A percentile compares a stretch with the other conserved stretches of the same genome.
These are phyloP conservation scores for Encarsia formosa DNA, from an alignment of 2,888 invertebrate genomes.

Conservation along the genomic window DNA sequence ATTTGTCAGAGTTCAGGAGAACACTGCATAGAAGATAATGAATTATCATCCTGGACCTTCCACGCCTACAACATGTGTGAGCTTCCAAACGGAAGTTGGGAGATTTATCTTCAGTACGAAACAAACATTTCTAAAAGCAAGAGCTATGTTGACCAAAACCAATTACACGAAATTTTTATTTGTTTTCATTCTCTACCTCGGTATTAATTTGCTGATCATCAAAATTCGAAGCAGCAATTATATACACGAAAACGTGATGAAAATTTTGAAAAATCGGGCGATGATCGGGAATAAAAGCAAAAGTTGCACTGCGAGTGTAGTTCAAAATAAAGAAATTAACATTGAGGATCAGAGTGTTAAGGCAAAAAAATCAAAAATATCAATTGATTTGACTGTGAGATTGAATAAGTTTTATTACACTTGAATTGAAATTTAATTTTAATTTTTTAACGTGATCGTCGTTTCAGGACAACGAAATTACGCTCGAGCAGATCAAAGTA, in stretches of 20 bases:
- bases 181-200: constrained; percentile 13
- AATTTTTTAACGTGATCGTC: too few relatives aligned
- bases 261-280: constrained; percentile 2
- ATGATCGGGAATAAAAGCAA: not conserved
- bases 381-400: too few relatives aligned
- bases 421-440: too few relatives aligned
- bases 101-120: constrained; percentile 15
- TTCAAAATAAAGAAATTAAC: not conserved
- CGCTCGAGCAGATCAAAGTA: constrained; percentile 33
- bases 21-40: constrained; percentile 21
- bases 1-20: too few relatives aligned
- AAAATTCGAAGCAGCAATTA: constrained; percentile 13
- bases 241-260: not conserved
- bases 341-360: too few relatives aligned
- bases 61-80: constrained; percentile 19
- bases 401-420: too few relatives aligned
- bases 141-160: constrained; percentile 9
- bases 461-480: constrained; percentile 15
- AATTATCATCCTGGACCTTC: constrained; percentile 19
- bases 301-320: not conserved
- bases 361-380: too few relatives aligned
- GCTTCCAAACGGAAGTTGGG: constrained; percentile 16
- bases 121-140: not conserved
- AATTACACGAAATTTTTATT: constrained; percentile 14
- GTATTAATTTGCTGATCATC: constrained; percentile 17